Base-by-base conservation (phyloP, 1,140 invertebrate genomes). In the Caenorhabditis remanei region DNA sequence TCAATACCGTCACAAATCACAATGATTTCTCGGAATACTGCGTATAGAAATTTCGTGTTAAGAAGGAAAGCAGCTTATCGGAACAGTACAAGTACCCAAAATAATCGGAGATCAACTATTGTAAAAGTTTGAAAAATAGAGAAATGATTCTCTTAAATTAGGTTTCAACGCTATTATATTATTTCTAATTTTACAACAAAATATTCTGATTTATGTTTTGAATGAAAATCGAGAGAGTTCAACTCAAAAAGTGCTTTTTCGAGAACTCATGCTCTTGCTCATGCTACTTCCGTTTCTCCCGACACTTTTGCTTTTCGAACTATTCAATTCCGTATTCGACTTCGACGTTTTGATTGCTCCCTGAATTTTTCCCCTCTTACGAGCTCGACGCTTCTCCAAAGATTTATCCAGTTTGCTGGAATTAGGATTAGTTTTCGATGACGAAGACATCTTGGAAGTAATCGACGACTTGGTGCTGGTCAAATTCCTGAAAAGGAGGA, bases 281-380 rank as follows among this genome's bases (percentile, higher is more conserved):
- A 9, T 16, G 13, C 3, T 14, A 58, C 56, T 58, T 58, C n/a
- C n/a, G n/a, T 0, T 21, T 16, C 21, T n/a, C n/a, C 16, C 4
- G 4, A n/a, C 11, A 63, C 43, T 79, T n/a, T 24, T 79, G 40
- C 71, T 79, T n/a, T 24, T 79, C 19, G 19, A 24, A 9, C 3
- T 32, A 11, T 50, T 53, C 71, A 21, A 3, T 13, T 11, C 9
- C 11, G 43, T 13, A 3, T 79, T 24, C 46, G 71, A 79, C 53
- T 79, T 79, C 7, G 71, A 50, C 1, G 46, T 24, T 24, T 79
- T 50, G 46, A 79, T 79, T 14, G 71, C 71, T 50, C 46, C 71
- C 24, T 79, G 71, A n/a, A 79, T 79, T 53, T 79, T 79, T 7
- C 9, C 19, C 6, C 71, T 19, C 24, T 79, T 79, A 13, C 9